Evolutionary conservation across 1,140 invertebrate species (phyloP).

Genomic region (Leptinotarsa defecta): DNA sequence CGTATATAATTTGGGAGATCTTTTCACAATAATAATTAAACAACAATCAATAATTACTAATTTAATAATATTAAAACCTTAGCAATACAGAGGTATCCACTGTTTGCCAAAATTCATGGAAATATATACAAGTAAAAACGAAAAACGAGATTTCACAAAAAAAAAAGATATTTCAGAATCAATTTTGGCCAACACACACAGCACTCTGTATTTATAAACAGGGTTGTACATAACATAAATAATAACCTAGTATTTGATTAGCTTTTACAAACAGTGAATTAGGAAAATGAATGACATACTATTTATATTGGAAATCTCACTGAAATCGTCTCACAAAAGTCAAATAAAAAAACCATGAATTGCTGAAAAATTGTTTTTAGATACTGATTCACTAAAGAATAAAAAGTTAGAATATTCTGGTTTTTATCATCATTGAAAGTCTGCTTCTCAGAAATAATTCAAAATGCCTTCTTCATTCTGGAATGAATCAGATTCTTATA

Average conservation of each 20-base stretch:
- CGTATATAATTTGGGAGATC: too few species aligned
- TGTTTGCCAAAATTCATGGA: constrained; percentile 3
- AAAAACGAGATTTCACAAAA: not conserved
- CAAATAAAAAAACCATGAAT: too few species aligned
- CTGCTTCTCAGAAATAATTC: not conserved
- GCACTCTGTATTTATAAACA: constrained; percentile 21
- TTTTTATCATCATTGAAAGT: not conserved
- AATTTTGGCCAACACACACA: not conserved
- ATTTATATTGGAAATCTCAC: not conserved
- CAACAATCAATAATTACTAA: not conserved
- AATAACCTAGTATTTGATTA: constrained; percentile 22
- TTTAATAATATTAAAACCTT: constrained; percentile 4
- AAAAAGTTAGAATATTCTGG: not conserved
- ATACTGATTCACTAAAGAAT: too few species aligned
- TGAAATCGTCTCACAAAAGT: too few species aligned
- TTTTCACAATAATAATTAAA: too few species aligned
- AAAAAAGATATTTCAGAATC: not conserved
- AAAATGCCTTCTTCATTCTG: too few species aligned
- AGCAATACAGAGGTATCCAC: not conserved
- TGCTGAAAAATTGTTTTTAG: too few species aligned
- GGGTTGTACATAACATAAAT: constrained; percentile 29
- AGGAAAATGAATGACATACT: not conserved
- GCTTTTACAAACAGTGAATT: constrained; percentile 28
- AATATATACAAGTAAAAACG: constrained; percentile 7
- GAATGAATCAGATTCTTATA: too few species aligned